Conservation (phyloP, 2,113 vertebrate species). For the Corvus hawaiiensis region DNA sequence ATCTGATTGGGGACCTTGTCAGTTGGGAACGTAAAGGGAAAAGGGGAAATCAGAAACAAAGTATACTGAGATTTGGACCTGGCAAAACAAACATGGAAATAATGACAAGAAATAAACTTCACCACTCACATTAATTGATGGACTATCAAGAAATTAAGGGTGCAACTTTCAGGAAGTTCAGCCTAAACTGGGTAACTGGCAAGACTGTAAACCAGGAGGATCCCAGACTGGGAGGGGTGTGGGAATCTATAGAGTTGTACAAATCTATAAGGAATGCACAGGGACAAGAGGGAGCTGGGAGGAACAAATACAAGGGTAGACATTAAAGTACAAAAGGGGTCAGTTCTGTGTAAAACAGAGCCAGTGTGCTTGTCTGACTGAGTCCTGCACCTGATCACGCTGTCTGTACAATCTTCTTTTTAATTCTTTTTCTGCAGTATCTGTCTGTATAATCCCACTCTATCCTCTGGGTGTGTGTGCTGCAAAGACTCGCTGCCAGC, state of each 20-base stretch:
- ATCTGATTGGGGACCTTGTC: neutral
- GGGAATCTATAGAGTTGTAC: neutral
- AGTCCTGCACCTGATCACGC: neutral
- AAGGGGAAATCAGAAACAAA: neutral
- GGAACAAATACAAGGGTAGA: fast-evolving
- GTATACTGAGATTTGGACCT: neutral
- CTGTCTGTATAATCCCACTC: neutral
- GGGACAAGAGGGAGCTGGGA: neutral
- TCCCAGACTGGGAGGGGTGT: neutral
- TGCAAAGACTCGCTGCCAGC: neutral
- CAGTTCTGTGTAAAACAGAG: neutral
- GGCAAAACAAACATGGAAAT: neutral
- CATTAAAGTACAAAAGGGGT: neutral
- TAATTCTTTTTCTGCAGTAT: neutral
- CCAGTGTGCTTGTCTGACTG: neutral
- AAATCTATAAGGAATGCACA: neutral
- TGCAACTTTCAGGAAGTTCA: neutral
- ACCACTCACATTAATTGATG: neutral
- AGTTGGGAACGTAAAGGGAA: neutral
- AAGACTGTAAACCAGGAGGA: neutral
- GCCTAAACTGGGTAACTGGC: neutral
- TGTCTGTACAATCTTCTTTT: neutral
- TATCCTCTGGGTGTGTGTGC: too few relatives aligned
- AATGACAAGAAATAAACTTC: neutral
- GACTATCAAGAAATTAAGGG: neutral